Evolutionary conservation across 92 coral and sea anemone genomes (phyloP).

Genomic region (Actinostola sp.): DNA sequence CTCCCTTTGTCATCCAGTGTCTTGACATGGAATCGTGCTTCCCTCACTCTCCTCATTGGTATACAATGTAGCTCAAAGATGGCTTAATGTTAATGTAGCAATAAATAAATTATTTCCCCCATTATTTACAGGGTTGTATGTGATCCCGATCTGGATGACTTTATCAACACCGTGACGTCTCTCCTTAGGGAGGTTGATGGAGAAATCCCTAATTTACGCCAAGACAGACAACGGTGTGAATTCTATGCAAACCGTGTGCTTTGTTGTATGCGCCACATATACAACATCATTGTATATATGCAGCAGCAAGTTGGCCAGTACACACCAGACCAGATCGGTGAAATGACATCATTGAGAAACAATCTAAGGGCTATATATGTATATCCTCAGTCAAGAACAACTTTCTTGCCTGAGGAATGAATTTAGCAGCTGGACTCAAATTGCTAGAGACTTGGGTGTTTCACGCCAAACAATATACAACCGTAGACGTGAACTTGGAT

Average conservation of each 20-base stretch:
- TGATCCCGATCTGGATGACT: no score
- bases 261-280: constrained; percentile 24
- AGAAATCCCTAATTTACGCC: no score
- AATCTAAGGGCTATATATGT: constrained; percentile 24
- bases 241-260: constrained; percentile 51
- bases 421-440: constrained; percentile 39
- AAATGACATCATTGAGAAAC: constrained; percentile 24
- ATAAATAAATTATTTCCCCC: no score
- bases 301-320: constrained; percentile 2
- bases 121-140: no score
- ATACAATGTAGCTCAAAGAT: no score
- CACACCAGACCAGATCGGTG: constrained; percentile 4
- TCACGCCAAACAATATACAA: constrained; percentile 50
- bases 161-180: no score
- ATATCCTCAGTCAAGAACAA: constrained; percentile 17
- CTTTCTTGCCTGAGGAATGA: constrained; percentile 39
- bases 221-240: constrained; percentile 22
- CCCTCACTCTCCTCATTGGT: no score
- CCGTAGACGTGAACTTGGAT: constrained; percentile 52
- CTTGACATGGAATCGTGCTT: no score
- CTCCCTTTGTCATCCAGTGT: no score
- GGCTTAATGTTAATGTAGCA: no score
- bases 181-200: no score
- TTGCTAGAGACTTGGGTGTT: constrained; percentile 42
- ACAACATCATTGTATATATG: constrained; percentile 17